Percentiles rank a stretch among this genome's conserved stretches.
Conservation (phyloP, 2,888 invertebrate species). For the Andrena camellia region DNA sequence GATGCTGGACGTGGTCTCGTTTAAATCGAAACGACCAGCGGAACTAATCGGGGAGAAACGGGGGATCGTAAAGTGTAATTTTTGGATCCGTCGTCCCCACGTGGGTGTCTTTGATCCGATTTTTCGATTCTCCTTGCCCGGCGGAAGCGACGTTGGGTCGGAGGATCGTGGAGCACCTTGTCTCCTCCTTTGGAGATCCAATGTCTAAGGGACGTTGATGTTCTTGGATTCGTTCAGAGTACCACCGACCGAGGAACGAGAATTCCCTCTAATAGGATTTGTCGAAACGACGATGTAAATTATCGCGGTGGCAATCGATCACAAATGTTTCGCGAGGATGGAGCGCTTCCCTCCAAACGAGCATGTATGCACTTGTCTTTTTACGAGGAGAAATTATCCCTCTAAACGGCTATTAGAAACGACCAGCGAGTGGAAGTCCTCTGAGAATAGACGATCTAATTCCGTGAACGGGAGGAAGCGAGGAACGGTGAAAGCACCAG, state of each 20-base stretch:
- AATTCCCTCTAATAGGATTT: slow-evolving; percentile 20
- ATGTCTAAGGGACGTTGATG: neutral
- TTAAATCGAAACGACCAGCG: slow-evolving; percentile 45
- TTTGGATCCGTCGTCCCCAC: neutral
- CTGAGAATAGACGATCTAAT: slow-evolving; percentile 85
- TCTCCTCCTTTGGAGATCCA: neutral
- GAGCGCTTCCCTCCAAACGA: slow-evolving; percentile 10
- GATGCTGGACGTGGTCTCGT: slow-evolving; percentile 26
- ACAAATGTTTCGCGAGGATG: slow-evolving; percentile 15
- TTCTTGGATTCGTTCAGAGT: neutral
- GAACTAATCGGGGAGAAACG: slow-evolving; percentile 35
- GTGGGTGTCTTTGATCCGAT: neutral
- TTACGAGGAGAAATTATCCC: slow-evolving; percentile 65
- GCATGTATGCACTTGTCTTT: slow-evolving; percentile 43
- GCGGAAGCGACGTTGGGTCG: neutral
- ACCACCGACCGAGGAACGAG: neutral
- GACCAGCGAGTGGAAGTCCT: slow-evolving; percentile 66
- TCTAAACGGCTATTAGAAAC: slow-evolving; percentile 71
- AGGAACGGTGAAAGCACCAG: slow-evolving; percentile 54
- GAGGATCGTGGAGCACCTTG: neutral
- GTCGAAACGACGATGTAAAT: slow-evolving; percentile 21
- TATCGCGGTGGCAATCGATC: slow-evolving; percentile 21
- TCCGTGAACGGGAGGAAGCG: slow-evolving; percentile 77
- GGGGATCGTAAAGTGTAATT: slow-evolving; percentile 17
- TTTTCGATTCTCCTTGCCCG: neutral